Evolutionary conservation across 2,797 vertebrate species (phyloP).

Genomic region (Xiphorhynchus erythropygius): DNA sequence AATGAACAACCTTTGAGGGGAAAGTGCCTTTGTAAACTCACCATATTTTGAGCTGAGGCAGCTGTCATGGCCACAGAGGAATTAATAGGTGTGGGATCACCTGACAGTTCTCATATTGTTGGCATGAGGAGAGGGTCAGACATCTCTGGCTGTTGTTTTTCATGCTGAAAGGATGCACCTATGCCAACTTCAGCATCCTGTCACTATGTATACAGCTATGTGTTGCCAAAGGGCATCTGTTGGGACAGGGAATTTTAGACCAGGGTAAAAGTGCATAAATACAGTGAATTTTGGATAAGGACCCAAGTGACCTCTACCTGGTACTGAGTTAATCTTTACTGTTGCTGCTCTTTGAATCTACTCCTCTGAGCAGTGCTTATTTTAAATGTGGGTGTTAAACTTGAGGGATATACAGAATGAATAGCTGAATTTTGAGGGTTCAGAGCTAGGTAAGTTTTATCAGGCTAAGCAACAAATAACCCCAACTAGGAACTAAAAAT

Average conservation of each 20-base stretch:
- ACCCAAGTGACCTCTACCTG: neutral
- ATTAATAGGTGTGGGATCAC: neutral
- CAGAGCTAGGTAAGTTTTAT: neutral
- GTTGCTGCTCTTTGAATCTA: neutral
- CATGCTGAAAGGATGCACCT: neutral
- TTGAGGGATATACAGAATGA: neutral
- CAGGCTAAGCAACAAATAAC: neutral
- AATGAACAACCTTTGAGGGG: neutral
- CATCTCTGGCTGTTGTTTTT: neutral
- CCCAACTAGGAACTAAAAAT: neutral
- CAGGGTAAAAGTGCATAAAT: neutral
- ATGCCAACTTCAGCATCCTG: neutral
- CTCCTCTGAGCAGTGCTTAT: neutral
- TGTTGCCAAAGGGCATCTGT: neutral
- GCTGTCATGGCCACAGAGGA: neutral
- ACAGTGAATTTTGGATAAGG: neutral
- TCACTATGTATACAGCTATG: neutral
- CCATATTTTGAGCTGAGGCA: neutral
- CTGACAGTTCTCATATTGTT: neutral
- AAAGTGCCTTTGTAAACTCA: neutral
- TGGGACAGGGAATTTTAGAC: neutral
- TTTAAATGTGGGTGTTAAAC: neutral
- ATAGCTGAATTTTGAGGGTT: neutral
- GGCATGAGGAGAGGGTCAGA: neutral
- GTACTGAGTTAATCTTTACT: neutral